Evolutionary conservation across 2,797 vertebrate species (phyloP).

Genomic region (Pseudochirops cupreus): DNA sequence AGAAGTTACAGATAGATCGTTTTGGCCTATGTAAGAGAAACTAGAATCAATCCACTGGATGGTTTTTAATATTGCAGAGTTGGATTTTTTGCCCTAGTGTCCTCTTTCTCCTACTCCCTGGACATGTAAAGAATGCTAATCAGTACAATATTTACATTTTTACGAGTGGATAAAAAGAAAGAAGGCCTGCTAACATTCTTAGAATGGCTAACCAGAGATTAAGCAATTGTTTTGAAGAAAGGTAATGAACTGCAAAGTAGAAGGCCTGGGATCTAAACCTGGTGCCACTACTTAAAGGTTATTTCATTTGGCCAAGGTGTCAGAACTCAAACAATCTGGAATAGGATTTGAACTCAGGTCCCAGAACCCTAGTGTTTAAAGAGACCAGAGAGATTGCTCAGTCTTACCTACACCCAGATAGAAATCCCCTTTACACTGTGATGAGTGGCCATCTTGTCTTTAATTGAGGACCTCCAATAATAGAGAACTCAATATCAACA

Average conservation of each 20-base stretch:
- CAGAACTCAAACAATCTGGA: not conserved
- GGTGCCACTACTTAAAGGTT: not conserved
- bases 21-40: not conserved
- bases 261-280: not conserved
- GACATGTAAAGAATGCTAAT: constrained; percentile 64
- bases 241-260: not conserved
- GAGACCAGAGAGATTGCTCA: not conserved
- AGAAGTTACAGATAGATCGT: not conserved
- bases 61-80: constrained; percentile 60
- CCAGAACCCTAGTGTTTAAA: not conserved
- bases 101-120: constrained; percentile 53
- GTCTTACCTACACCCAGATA: not conserved
- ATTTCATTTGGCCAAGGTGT: not conserved
- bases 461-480: not conserved
- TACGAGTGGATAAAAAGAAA: constrained; percentile 45
- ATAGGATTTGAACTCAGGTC: not conserved
- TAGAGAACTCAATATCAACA: not conserved
- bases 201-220: not conserved
- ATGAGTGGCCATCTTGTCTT: not conserved
- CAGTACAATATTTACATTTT: constrained; percentile 59
- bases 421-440: not conserved
- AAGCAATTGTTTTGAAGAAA: not conserved
- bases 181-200: not conserved
- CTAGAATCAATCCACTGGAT: constrained; percentile 53
- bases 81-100: constrained; percentile 51